Percentiles rank a stretch among this genome's conserved stretches.
Conservation (phyloP, 1,140 invertebrate genomes). For the Helicoverpa zea region DNA sequence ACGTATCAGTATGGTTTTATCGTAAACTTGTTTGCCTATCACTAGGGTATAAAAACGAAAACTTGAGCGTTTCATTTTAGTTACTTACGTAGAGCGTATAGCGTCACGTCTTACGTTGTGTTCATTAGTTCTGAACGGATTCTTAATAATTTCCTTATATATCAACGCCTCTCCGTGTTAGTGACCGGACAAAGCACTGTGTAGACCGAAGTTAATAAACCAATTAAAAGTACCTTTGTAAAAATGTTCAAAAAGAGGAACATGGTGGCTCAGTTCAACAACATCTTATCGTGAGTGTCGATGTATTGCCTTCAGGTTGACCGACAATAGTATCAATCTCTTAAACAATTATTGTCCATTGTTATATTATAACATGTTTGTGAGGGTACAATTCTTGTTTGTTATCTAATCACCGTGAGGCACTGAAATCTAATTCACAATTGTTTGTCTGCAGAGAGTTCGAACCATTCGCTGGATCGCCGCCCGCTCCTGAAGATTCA, state of each 20-base stretch:
- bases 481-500: constrained; percentile 90
- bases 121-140: neutral
- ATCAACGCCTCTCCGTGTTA: constrained; percentile 31
- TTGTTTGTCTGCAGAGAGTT: constrained; percentile 88
- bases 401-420: neutral
- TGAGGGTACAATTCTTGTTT: constrained; percentile 5
- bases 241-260: constrained; percentile 75
- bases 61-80: constrained; percentile 54
- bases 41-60: constrained; percentile 63
- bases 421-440: constrained; percentile 7
- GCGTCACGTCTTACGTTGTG: constrained; percentile 41
- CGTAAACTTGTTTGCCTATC: constrained; percentile 52
- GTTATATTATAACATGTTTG: constrained; percentile 28
- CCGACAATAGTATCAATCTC: constrained; percentile 29
- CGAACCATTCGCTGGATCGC: constrained; percentile 90
- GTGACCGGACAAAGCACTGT: constrained; percentile 6
- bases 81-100: constrained; percentile 35
- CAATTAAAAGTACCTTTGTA: constrained; percentile 24
- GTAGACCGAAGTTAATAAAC: constrained; percentile 16
- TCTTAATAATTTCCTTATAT: constrained; percentile 41
- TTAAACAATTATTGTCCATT: constrained; percentile 33
- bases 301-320: constrained; percentile 29
- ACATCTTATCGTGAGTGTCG: constrained; percentile 72
- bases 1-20: constrained; percentile 67
- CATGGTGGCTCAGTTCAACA: constrained; percentile 71